Evolutionary conservation across 2,113 vertebrate genomes (phyloP).

Genomic region (Daubentonia madagascariensis): DNA sequence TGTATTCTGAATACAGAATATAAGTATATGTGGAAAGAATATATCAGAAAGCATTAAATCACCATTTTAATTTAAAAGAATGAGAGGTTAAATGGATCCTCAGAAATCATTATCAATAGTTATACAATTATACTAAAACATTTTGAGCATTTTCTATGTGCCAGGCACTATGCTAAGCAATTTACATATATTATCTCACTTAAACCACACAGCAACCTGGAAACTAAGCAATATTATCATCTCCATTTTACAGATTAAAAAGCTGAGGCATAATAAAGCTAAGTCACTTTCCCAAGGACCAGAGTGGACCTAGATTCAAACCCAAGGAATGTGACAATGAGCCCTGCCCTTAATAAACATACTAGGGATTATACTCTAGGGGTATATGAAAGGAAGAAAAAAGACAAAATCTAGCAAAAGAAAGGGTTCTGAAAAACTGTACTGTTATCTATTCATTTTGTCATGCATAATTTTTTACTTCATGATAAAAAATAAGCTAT

Average conservation of each 20-base stretch:
- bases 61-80: conserved; percentile 23
- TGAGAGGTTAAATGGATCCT: background rate
- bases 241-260: background rate
- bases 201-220: background rate
- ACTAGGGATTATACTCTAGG: background rate
- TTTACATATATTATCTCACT: background rate
- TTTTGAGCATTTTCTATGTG: background rate
- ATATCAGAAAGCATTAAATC: background rate
- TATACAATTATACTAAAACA: background rate
- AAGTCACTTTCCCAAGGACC: background rate
- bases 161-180: background rate
- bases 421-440: background rate
- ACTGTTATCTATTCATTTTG: background rate
- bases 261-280: background rate
- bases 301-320: background rate
- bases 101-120: background rate
- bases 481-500: background rate
- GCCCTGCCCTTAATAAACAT: background rate
- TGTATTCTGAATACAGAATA: background rate
- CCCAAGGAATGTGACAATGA: background rate
- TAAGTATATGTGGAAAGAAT: background rate
- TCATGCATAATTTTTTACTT: background rate
- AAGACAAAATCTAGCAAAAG: background rate
- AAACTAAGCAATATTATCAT: background rate
- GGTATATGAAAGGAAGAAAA: background rate